A percentile compares a stretch with the other conserved stretches of the same genome.
Evolutionary conservation across 92 coral and sea anemone species (phyloP).

Genomic region (Actinostola sp.): DNA sequence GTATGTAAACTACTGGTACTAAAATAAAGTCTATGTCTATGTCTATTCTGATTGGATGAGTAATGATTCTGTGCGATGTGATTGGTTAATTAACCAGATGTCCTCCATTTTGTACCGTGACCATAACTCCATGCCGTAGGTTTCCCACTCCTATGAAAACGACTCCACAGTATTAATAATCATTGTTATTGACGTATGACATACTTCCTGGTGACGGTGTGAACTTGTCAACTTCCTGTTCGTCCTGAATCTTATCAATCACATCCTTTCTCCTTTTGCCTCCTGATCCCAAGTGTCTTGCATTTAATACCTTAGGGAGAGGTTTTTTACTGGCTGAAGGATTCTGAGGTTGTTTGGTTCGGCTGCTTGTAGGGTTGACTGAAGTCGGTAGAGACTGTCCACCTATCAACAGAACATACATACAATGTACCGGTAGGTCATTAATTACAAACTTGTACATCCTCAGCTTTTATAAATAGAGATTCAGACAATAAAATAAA

Average conservation of each 20-base stretch:
- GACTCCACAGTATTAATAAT: background rate
- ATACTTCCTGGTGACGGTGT: constrained; percentile 88
- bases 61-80: too few relatives aligned
- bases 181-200: constrained; percentile 25
- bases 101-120: too few relatives aligned
- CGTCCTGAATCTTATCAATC: constrained; percentile 65
- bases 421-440: background rate
- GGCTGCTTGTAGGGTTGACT: constrained; percentile 85
- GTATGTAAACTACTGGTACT: too few relatives aligned
- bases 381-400: constrained; percentile 84
- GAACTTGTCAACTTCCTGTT: constrained; percentile 51
- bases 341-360: constrained; percentile 48
- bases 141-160: too few relatives aligned
- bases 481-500: too few relatives aligned
- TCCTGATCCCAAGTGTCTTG: constrained; percentile 76
- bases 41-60: too few relatives aligned
- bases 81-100: too few relatives aligned
- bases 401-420: constrained; percentile 35
- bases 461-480: background rate
- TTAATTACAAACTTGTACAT: background rate
- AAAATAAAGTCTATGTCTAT: too few relatives aligned
- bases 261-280: constrained; percentile 85
- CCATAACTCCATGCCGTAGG: too few relatives aligned
- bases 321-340: constrained; percentile 59
- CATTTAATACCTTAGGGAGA: constrained; percentile 72